Evolutionary conservation across 1,140 invertebrate species (phyloP), one percentile per base, ranked within the genome.

Genomic region (Drosophila gunungcola): DNA sequence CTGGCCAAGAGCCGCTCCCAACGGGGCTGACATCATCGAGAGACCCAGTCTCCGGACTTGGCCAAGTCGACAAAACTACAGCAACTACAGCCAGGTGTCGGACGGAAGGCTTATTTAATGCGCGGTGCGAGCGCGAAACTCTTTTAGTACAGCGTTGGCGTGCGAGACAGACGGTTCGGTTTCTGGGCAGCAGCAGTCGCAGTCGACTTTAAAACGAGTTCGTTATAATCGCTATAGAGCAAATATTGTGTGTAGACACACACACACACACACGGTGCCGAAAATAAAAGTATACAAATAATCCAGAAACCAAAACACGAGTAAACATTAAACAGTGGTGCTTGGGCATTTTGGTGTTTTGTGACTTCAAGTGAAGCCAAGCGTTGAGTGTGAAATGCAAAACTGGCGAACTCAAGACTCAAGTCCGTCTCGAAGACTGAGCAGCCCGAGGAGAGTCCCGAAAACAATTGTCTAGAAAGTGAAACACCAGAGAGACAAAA

Each of bases 131-230:
- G 80, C 85, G 68, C 43, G 41, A 89, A 84, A 80, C 85, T 89
- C 84, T 89, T 89, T 89, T 89, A 89, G 84, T 89, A 89, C 88
- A 89, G 85, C 84, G 85, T 89, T 90, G 84, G 84, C 84, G 84
- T 89, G 84, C 85, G 60, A 90, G 64, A 80, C 68, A 89, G 69
- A 56, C 84, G 84, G 85, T 89, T 89, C 84, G 84, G 80, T 84
- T 70, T 32, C 49, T 42, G 54, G 67, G 60, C 73, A 68, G 57
- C 73, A 74, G n/a, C 12, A 52, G 39, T 60, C 42, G 16, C 12
- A 52, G 39, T 60, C 42, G 16, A 65, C 42, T 46, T 34, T n/a
- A 27, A 76, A 68, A 76, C 51, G 36, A 77, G 45, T 73, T 72
- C 61, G 38, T 73, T 62, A 38, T 43, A 55, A 73, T 72, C 61